Base-by-base conservation (phyloP, 1,140 invertebrate genomes). In the Coenobita brevimanus region DNA sequence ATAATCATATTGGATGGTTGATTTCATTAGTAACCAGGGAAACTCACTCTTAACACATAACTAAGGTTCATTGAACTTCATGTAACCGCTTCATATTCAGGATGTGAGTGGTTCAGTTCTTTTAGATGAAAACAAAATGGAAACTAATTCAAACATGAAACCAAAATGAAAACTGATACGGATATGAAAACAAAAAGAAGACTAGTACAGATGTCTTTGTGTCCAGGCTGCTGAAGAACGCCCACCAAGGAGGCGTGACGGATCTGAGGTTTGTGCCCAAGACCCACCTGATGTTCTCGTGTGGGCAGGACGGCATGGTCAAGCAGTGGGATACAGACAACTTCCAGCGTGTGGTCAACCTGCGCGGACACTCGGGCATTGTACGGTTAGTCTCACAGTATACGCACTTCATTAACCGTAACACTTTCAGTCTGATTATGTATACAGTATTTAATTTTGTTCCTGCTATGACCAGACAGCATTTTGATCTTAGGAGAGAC, bases 261-360 rank as follows among this genome's bases (percentile, higher is more conserved):
- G 95, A 96, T 71, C 91, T 99, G 3, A 94, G 96, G 91, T 99
- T 99, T 92, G 95, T 99, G 21, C 96, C 97, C 0, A 95, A 95
- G 87, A 99, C 98, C 4, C 97, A 99, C 93, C 95, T 98, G 91
- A 96, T 99, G 91, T 99, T 99, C 92, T 96, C 97, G 2, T 96
- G 95, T 84, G 97, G 97, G 0, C 98, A 97, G 93, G 98, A 99
- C 93, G 97, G 97, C 1, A 96, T 96, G 92, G 93, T 99, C 0
- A 99, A 99, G 93, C 96, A 99, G 92, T 99, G 99, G 98, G 98
- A 99, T 94, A 98, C 95, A 0, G 98, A 99, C 92, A 96, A 94
- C 76, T 99, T 97, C 92, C 95, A 98, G 91, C 97, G 97, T 93
- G 97, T 99, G 82, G 93, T 96, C 10, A 98, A 97, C 0, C 92